Conservation (phyloP, 2,113 vertebrate species). For the Emydura subglobosa region DNA sequence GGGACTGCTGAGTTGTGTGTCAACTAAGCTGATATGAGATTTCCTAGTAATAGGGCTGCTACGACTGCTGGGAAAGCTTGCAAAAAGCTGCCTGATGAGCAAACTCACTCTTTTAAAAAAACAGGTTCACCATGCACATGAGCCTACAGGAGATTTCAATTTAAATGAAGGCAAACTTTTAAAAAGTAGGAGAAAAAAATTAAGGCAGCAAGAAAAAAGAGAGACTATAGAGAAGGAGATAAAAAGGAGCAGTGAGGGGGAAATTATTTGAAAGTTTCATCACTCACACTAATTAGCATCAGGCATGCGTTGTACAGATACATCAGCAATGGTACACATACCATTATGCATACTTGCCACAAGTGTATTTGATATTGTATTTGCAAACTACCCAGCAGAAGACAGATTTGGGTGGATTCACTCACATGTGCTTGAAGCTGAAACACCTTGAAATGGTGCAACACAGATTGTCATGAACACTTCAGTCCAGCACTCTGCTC, state of each 20-base stretch:
- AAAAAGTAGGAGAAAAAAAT: neutral
- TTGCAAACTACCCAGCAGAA: constrained; percentile 34
- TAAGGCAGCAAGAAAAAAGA: neutral
- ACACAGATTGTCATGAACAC: fast-evolving
- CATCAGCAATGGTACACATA: neutral
- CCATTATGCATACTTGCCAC: neutral
- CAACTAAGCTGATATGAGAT: neutral
- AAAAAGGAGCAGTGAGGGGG: neutral
- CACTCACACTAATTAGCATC: neutral
- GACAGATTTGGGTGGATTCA: neutral
- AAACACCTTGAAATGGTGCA: neutral
- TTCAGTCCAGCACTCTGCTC: neutral
- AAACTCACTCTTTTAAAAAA: constrained; percentile 16
- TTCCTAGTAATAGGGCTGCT: neutral
- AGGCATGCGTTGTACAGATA: neutral
- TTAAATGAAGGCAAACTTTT: neutral
- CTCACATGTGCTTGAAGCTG: neutral
- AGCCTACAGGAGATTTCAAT: neutral
- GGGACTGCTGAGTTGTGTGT: neutral
- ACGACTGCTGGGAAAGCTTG: neutral
- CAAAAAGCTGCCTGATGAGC: neutral
- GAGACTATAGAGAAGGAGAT: neutral
- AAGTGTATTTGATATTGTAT: neutral
- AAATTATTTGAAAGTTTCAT: neutral
- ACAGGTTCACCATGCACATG: neutral